A percentile compares a stretch with the other conserved stretches of the same genome.
Evolutionary conservation across 2,113 vertebrate species (phyloP).

Genomic region (Pardalotus punctatus): DNA sequence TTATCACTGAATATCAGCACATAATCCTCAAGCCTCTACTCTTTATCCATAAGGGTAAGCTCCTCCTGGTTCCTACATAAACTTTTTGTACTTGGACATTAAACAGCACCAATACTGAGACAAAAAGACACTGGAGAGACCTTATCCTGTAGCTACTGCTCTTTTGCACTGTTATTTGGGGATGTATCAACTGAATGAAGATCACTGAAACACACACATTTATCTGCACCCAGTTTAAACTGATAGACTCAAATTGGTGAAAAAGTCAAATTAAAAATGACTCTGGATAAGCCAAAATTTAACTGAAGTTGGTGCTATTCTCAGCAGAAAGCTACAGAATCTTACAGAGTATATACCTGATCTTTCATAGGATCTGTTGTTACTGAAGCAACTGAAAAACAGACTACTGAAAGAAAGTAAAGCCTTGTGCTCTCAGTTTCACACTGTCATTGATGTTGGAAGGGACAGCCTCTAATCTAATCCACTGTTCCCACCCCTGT

Average conservation of each 20-base stretch:
- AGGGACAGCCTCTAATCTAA: not conserved
- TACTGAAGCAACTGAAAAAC: not conserved
- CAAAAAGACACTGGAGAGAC: not conserved
- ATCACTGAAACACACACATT: not conserved
- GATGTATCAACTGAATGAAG: not conserved
- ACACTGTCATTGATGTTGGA: not conserved
- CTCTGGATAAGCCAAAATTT: not conserved
- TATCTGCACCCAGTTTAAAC: not conserved
- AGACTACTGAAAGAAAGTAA: not conserved
- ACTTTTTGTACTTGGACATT: not conserved
- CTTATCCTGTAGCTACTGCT: not conserved
- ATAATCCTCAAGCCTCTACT: not conserved
- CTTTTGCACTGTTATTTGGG: not conserved
- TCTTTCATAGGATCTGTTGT: not conserved
- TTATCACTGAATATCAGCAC: not conserved
- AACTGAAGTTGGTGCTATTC: not conserved
- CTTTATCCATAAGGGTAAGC: not conserved
- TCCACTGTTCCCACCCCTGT: not conserved
- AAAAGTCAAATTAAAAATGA: not conserved
- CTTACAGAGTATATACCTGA: not conserved
- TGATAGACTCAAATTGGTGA: not conserved
- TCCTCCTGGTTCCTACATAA: not conserved
- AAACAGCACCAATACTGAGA: not conserved
- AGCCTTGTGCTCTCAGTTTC: not conserved
- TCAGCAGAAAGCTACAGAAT: not conserved